Evolutionary conservation across 2,113 vertebrate genomes (phyloP).

Genomic region (Neofelis nebulosa): DNA sequence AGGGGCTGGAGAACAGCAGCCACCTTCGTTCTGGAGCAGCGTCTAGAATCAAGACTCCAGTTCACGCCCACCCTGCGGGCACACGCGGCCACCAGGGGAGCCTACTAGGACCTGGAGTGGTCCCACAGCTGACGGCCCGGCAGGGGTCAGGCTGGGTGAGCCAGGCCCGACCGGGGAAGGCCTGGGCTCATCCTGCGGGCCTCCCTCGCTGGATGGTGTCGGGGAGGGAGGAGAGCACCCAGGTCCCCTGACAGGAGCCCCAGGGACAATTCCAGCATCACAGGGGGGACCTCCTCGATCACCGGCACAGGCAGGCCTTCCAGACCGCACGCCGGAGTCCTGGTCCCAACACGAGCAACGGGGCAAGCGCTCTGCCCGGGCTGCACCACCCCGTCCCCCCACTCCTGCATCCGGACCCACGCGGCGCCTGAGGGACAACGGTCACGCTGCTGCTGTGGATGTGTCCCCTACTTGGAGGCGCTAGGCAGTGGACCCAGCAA

Average conservation of each 20-base stretch:
- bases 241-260: neutral
- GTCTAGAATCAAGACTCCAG: neutral
- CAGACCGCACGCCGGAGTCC: rapidly evolving
- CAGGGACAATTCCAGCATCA: rapidly evolving
- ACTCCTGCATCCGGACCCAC: rapidly evolving
- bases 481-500: rapidly evolving
- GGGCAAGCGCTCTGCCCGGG: rapidly evolving
- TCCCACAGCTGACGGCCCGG: rapidly evolving
- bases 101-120: neutral
- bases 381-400: rapidly evolving
- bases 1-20: neutral
- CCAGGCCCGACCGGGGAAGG: neutral
- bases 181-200: neutral
- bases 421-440: neutral
- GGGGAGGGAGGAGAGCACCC: too few relatives aligned
- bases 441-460: rapidly evolving
- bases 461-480: rapidly evolving
- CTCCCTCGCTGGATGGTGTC: neutral
- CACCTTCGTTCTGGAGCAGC: neutral
- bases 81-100: rapidly evolving
- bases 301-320: rapidly evolving
- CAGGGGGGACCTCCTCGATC: neutral
- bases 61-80: rapidly evolving
- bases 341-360: rapidly evolving
- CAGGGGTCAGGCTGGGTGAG: neutral